These are phyloP conservation scores for Apoda limacodes DNA, from an alignment of 2,888 invertebrate species.

Conservation along the genomic window DNA sequence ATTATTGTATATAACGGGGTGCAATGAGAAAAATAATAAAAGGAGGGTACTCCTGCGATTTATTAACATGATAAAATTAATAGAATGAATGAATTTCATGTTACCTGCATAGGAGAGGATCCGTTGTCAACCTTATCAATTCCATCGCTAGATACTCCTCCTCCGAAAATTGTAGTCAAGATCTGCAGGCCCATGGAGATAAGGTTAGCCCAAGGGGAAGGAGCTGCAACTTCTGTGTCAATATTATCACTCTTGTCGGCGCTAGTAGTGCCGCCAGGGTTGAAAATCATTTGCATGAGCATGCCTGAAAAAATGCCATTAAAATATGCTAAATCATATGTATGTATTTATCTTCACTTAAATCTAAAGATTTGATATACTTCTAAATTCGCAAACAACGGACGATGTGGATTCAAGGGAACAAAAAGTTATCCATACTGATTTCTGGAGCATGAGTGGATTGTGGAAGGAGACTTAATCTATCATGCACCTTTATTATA, in stretches of 20 bases:
- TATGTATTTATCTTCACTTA: neutral
- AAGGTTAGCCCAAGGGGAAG: conserved; percentile 90
- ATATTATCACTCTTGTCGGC: conserved; percentile 86
- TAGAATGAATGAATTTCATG: conserved; percentile 3
- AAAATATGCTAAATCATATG: too few species aligned
- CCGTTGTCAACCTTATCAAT: conserved; percentile 93
- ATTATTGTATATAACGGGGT: too few species aligned
- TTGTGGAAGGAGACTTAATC: too few species aligned
- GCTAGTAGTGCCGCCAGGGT: conserved; percentile 71
- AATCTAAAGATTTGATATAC: too few species aligned
- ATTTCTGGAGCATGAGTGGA: too few species aligned
- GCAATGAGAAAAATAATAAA: too few species aligned
- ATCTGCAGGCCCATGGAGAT: conserved; percentile 88
- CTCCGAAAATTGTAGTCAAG: conserved; percentile 85
- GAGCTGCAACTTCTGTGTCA: conserved; percentile 75
- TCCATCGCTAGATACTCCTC: conserved; percentile 81
- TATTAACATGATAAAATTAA: too few species aligned
- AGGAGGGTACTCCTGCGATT: too few species aligned
- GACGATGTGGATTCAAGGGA: too few species aligned
- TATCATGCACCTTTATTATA: too few species aligned
- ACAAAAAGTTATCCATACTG: too few species aligned
- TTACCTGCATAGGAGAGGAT: conserved; percentile 90
- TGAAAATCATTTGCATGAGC: conserved; percentile 90
- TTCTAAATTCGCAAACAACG: too few species aligned
- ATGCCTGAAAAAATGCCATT: conserved; percentile 72